Conservation (phyloP, 2,797 vertebrate species). For the Phaenicophaeus curvirostris region DNA sequence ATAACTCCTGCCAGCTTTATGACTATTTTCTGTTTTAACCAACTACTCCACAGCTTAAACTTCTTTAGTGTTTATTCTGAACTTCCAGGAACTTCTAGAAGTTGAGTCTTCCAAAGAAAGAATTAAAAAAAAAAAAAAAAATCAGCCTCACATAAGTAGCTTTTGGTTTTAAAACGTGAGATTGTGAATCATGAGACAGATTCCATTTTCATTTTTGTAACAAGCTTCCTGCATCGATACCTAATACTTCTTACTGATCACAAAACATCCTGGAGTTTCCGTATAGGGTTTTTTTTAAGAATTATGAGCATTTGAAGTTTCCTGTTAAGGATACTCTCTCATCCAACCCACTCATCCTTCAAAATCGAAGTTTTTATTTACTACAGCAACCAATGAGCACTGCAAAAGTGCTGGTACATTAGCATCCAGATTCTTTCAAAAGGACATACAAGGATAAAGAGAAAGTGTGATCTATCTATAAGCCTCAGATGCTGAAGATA, state of each 20-base stretch:
- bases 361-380: neutral
- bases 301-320: neutral
- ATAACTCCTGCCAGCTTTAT: neutral
- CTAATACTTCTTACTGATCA: neutral
- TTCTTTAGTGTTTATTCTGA: neutral
- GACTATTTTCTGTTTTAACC: neutral
- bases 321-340: neutral
- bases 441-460: neutral
- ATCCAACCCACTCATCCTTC: neutral
- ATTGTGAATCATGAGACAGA: neutral
- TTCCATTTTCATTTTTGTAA: neutral
- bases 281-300: neutral
- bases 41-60: neutral
- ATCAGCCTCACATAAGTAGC: neutral
- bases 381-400: neutral
- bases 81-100: neutral
- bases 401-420: neutral
- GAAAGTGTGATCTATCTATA: neutral
- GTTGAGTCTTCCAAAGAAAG: neutral
- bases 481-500: neutral
- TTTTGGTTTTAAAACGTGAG: neutral
- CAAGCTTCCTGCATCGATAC: accelerated
- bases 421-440: neutral
- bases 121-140: neutral
- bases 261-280: neutral